Conservation (phyloP, 2,797 vertebrate genomes). For the Aldrovandia affinis region DNA sequence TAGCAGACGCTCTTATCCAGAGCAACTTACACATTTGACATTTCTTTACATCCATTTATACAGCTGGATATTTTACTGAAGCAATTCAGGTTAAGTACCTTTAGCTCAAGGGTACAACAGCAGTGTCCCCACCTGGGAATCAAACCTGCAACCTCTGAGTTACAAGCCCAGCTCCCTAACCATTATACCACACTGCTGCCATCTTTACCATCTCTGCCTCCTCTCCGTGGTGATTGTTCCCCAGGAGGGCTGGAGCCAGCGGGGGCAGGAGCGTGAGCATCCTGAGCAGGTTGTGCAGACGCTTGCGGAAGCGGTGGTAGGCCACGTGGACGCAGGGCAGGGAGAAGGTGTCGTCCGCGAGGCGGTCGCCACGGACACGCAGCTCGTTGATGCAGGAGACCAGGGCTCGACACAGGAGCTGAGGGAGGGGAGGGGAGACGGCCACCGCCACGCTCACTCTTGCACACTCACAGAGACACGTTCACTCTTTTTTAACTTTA, state of each 20-base stretch:
- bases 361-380: conserved; percentile 31
- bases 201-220: conserved; percentile 66
- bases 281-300: conserved; percentile 89
- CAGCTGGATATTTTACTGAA: too few relatives aligned
- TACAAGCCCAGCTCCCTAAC: too few relatives aligned
- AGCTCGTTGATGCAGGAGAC: conserved; percentile 78
- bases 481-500: too few relatives aligned
- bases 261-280: conserved; percentile 78
- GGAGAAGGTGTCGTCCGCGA: conserved; percentile 42
- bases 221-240: conserved; percentile 51
- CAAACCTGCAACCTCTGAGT: too few relatives aligned
- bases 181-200: too few relatives aligned
- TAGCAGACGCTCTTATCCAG: too few relatives aligned
- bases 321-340: conserved; percentile 86
- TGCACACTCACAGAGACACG: too few relatives aligned
- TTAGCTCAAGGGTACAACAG: too few relatives aligned
- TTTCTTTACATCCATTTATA: too few relatives aligned
- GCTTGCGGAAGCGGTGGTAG: conserved; percentile 78
- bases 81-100: too few relatives aligned
- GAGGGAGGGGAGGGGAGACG: neutral
- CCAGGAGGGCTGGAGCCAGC: conserved; percentile 59
- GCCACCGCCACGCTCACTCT: neutral
- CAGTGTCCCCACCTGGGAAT: too few relatives aligned
- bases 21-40: too few relatives aligned
- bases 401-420: conserved; percentile 82